Evolutionary conservation across 2,888 invertebrate species (phyloP), one percentile per base, ranked within the genome.

Genomic region (Timandra comae): DNA sequence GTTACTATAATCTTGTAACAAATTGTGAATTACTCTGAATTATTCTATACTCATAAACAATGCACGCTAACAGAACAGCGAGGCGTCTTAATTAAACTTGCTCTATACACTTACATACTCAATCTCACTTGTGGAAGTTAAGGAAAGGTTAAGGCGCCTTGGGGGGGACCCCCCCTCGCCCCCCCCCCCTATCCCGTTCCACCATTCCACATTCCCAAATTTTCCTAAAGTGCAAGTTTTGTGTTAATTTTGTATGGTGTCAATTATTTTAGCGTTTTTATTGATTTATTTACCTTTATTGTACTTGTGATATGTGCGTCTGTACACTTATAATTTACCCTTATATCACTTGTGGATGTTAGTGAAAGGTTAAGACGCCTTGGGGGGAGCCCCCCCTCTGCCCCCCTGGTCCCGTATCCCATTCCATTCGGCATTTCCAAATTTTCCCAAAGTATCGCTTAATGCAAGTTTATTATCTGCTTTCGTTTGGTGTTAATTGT

Each of bases 391-490:
- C 33, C 35, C 40, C n/a, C n/a, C n/a, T n/a, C n/a, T n/a, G n/a
- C n/a, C 37, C 44, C 41, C 43, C 27, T n/a, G n/a, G n/a, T n/a
- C 49, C 44, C 51, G 45, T 47, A 30, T 33, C 31, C 36, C 45
- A 41, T 29, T 49, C 46, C 55, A 49, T 59, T 58, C 46, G 54
- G 62, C 71, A 67, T 72, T 74, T 73, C 73, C 77, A 65, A 80
- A 77, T 75, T 75, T 71, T 68, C 75, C 70, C 63, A 73, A 75
- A 82, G 81, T 84, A 82, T 77, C 79, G 74, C 70, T 77, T 77
- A 75, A 80, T 79, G 71, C 74, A 77, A 75, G 71, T 81, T 81
- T 80, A 80, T 82, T 81, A 81, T 81, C 79, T 72, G 52, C 63
- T 66, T 66, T 65, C 66, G 68, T 60, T n/a, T 73, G 64, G 52